phyloP scores from a whole-genome alignment of 2,888 invertebrate species.

The Lasioglossum oenotherae region DNA sequence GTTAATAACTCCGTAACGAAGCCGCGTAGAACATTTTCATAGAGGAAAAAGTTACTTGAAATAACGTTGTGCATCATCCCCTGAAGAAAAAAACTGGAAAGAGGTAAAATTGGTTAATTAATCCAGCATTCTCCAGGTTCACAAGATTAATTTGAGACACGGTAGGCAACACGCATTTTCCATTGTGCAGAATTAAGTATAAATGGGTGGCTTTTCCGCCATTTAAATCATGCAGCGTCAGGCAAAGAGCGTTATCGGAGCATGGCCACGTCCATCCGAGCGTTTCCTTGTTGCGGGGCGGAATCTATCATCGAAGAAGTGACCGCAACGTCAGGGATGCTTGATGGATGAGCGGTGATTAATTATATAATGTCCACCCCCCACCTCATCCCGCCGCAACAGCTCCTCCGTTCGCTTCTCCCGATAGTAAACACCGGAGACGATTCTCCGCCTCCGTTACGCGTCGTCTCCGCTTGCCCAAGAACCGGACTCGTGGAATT shows the following conservation, averaged over 20 bases:
- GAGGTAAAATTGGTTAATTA: no score
- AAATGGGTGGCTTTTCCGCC: neutral
- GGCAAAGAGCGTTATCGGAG: slow-evolving; percentile 33
- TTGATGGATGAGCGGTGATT: slow-evolving; percentile 82
- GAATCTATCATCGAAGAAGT: slow-evolving; percentile 75
- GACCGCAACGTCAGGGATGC: slow-evolving; percentile 75
- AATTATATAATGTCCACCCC: slow-evolving; percentile 79
- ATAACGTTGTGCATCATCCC: no score
- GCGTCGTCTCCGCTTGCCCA: slow-evolving; percentile 16
- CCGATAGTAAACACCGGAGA: slow-evolving; percentile 45
- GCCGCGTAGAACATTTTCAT: no score
- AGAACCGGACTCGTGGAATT: slow-evolving; percentile 31
- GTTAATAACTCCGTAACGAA: no score
- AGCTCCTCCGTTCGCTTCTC: slow-evolving; percentile 30
- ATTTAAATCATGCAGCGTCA: neutral
- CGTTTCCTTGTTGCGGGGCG: slow-evolving; percentile 33
- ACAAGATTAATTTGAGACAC: no score
- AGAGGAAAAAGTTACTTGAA: no score
- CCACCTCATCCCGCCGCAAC: slow-evolving; percentile 13
- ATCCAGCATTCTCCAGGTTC: no score
- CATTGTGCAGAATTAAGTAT: neutral
- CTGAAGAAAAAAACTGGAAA: no score
- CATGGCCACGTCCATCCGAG: slow-evolving; percentile 34
- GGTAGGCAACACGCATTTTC: neutral
- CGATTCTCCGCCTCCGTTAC: slow-evolving; percentile 34